A percentile compares a stretch with the other conserved stretches of the same genome.
phyloP scores from a whole-genome alignment of 2,113 vertebrate species.

The Notarius lentiginosus region DNA sequence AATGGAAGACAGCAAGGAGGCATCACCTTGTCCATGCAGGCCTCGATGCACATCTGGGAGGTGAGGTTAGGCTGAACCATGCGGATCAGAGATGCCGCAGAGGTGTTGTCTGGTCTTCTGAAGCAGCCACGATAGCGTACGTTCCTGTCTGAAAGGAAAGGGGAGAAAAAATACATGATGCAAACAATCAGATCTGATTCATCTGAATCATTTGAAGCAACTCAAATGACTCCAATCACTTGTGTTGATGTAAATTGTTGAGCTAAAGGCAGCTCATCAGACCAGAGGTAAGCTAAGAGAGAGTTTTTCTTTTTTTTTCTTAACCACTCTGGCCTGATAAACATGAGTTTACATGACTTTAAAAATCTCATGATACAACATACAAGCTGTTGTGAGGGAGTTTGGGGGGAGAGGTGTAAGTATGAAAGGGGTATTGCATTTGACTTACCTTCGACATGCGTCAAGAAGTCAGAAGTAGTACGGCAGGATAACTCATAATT shows the following conservation, averaged over 20 bases:
- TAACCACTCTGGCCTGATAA: too few relatives aligned
- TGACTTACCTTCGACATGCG: too few relatives aligned
- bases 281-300: neutral
- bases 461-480: too few relatives aligned
- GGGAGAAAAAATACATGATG: neutral
- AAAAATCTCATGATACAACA: neutral
- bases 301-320: neutral
- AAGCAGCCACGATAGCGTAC: constrained; percentile 83
- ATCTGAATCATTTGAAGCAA: neutral
- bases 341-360: neutral
- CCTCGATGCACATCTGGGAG: constrained; percentile 77
- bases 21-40: constrained; percentile 83
- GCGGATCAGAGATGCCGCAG: constrained; percentile 71
- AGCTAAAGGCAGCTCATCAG: neutral
- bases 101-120: constrained; percentile 75
- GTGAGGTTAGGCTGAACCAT: constrained; percentile 76
- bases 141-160: constrained; percentile 72
- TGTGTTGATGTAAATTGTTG: neutral
- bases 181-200: neutral
- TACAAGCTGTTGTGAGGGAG: neutral
- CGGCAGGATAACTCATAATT: neutral
- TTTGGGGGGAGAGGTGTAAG: neutral
- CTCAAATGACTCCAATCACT: neutral
- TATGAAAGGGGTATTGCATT: too few relatives aligned
- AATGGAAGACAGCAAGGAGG: neutral